Conservation (phyloP, 2,888 invertebrate species). For the Nemotelus pantherinus region DNA sequence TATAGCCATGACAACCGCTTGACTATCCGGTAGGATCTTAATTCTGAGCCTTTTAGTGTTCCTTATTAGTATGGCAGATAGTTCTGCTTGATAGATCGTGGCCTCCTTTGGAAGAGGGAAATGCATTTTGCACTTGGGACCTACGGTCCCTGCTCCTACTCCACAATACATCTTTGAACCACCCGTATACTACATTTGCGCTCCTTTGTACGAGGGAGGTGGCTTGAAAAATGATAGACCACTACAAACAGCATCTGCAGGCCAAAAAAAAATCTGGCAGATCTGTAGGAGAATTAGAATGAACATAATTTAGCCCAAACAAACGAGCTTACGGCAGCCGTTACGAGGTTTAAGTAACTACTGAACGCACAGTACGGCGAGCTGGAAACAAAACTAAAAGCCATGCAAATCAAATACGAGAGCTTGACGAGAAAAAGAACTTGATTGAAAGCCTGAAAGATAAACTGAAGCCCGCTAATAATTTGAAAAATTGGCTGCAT, state of each 20-base stretch:
- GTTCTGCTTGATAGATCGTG: too few species aligned
- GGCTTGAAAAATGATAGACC: constrained; percentile 74
- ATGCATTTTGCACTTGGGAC: too few species aligned
- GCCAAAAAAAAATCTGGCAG: constrained; percentile 86
- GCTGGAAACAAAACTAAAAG: constrained; percentile 77
- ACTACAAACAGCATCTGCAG: constrained; percentile 81
- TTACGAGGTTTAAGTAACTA: constrained; percentile 78
- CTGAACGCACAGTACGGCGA: constrained; percentile 82
- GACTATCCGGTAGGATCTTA: too few species aligned
- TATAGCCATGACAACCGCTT: too few species aligned
- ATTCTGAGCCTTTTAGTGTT: too few species aligned
- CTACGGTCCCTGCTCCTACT: too few species aligned
- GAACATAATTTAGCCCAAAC: constrained; percentile 82
- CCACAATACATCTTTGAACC: too few species aligned
- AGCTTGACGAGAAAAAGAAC: constrained; percentile 75
- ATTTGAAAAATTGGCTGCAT: constrained; percentile 81
- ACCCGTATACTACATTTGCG: too few species aligned
- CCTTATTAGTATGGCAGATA: too few species aligned
- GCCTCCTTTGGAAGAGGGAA: too few species aligned
- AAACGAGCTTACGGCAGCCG: constrained; percentile 79
- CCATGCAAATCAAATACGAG: constrained; percentile 72
- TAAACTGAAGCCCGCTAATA: constrained; percentile 86
- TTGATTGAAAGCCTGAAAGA: constrained; percentile 76
- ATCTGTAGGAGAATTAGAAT: constrained; percentile 82
- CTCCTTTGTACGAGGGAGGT: too few species aligned